Base-by-base conservation (phyloP, 2,888 invertebrate genomes). In the Sussaba pulchella region DNA sequence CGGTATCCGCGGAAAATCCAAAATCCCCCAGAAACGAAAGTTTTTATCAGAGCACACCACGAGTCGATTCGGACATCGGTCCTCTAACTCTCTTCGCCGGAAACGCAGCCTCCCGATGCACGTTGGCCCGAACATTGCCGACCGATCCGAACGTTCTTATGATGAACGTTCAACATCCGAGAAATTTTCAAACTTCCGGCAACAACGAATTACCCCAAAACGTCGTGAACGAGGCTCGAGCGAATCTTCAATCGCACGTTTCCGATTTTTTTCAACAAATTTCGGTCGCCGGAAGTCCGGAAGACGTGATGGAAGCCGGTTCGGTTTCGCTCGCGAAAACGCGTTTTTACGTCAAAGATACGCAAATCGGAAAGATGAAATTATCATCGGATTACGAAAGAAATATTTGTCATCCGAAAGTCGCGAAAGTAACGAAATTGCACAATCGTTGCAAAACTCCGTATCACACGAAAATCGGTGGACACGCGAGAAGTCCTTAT, bases 231-330 rank as follows among this genome's bases (percentile, higher is more conserved):
- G 91, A 91, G 75, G 88, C 91, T 21, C 87, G 91, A 1, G 86
- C 86, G 36, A 90, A 91, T 82, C 87, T 92, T 12, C 91, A 91
- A 63, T 90, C 92, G 14, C 92, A 92, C 86, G 91, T 92, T 0
- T 90, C 92, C 12, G 92, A 92, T 72, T 92, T 92, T 61, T 91
- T 92, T 26, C 90, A 92, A 12, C 92, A 92, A 76, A 92, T 92
- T 5, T 89, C 92, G 36, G 87, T 92, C 82, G 92, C 92, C 12
- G 91, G 91, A 14, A 92, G 92, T 73, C 92, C 92, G 36, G 92
- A 92, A 50, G 92, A 92, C 81, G 90, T 92, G 36, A 92, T 92
- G 91, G 91, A 92, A 77, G 88, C 89, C 2, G 91, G 88, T 2
- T 87, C 90, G 6, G 88, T 92, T 47, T 89, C 90, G 0, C 78